phyloP scores from a whole-genome alignment of 2,113 vertebrate genomes.

The Saccopteryx leptura region DNA sequence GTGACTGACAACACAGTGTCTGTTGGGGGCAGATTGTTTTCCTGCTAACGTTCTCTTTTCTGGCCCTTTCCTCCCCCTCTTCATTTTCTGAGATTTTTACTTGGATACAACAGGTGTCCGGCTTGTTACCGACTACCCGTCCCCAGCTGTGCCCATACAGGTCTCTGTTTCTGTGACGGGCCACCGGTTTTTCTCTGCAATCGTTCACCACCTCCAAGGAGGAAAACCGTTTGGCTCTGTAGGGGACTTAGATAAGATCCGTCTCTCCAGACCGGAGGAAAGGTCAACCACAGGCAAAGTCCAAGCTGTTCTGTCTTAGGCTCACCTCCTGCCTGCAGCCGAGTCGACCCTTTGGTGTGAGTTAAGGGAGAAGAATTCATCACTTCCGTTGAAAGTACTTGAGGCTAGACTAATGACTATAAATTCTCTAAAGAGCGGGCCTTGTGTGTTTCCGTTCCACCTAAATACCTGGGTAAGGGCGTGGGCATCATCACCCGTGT shows the following conservation, averaged over 20 bases:
- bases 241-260: not conserved
- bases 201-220: not conserved
- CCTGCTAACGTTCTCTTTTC: not conserved
- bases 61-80: not conserved
- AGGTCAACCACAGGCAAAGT: not conserved
- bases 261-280: not conserved
- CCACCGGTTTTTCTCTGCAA: not conserved
- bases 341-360: not conserved
- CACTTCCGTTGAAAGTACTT: not conserved
- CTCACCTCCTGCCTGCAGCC: not conserved
- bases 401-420: no score
- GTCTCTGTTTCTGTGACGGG: not conserved
- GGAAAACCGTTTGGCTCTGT: not conserved
- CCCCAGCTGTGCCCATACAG: no score
- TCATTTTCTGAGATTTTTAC: not conserved
- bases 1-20: not conserved
- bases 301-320: not conserved
- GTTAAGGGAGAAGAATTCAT: not conserved
- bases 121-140: not conserved
- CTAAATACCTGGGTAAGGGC: not conserved
- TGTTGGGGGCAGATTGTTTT: not conserved
- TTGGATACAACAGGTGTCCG: not conserved
- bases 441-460: not conserved
- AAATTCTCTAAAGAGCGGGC: not conserved
- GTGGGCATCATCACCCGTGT: no score